A percentile compares a stretch with the other conserved stretches of the same genome.
Conservation (phyloP, 53 echinoderm and acorn worm genomes). For the Antedon mediterranea region DNA sequence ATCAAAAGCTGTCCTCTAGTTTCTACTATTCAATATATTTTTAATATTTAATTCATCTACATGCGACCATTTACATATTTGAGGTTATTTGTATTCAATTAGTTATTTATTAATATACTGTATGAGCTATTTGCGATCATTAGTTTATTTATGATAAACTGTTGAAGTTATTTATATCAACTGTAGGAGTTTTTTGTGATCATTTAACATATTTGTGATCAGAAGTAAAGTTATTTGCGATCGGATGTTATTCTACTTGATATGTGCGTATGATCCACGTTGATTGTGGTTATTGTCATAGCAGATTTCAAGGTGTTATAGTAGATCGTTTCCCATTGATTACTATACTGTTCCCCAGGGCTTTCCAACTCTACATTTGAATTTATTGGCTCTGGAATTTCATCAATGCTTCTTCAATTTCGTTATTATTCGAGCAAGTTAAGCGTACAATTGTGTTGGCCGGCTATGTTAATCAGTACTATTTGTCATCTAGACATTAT, state of each 20-base stretch:
- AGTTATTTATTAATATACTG: no score
- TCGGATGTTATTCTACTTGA: neutral
- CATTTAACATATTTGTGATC: no score
- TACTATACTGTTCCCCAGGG: neutral
- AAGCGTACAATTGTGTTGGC: neutral
- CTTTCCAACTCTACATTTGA: neutral
- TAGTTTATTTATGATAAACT: no score
- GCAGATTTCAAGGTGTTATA: neutral
- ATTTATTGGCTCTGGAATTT: neutral
- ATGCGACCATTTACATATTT: no score
- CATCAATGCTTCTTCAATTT: neutral
- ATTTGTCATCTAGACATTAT: slow-evolving; percentile 1
- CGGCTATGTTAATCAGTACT: neutral
- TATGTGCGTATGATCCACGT: neutral
- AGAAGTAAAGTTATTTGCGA: neutral
- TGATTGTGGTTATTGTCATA: neutral
- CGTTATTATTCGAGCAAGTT: neutral
- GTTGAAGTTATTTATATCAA: no score
- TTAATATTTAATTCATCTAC: no score
- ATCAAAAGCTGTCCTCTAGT: no score
- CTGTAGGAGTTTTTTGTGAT: no score
- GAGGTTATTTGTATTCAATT: no score
- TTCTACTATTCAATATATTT: no score
- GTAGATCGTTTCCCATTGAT: neutral
- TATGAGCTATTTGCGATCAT: neutral